phyloP scores from a whole-genome alignment of 2,888 invertebrate genomes.

The Eupithecia dodoneata region DNA sequence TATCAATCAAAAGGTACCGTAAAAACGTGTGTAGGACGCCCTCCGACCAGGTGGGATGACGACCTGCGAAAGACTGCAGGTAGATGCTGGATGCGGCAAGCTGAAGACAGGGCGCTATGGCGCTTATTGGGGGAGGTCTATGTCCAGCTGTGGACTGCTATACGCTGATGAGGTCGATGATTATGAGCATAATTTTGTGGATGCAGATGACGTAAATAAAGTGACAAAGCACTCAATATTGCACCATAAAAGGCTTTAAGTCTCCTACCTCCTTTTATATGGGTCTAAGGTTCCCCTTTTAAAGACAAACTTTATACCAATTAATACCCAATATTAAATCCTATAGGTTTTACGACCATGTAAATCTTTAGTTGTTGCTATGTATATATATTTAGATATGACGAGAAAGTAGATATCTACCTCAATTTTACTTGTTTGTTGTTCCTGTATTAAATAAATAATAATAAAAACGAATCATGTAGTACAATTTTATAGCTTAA shows the following conservation, averaged over 20 bases:
- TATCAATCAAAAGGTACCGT: background rate
- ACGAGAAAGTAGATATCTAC: conserved; percentile 42
- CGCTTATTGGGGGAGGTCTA: too few species aligned
- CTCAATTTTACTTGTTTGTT: conserved; percentile 26
- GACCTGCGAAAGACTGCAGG: too few species aligned
- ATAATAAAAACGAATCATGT: conserved; percentile 15
- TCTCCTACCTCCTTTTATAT: background rate
- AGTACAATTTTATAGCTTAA: conserved; percentile 1
- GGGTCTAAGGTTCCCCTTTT: background rate
- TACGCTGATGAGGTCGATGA: background rate
- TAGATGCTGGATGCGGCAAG: too few species aligned
- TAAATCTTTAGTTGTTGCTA: conserved; percentile 48
- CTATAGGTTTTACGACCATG: background rate
- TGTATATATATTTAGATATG: conserved; percentile 52
- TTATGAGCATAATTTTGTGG: background rate
- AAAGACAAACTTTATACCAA: background rate
- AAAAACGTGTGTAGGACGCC: too few species aligned
- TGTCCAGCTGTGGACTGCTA: too few species aligned
- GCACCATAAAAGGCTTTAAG: background rate
- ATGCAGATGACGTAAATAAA: background rate
- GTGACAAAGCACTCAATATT: too few species aligned
- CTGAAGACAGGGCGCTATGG: too few species aligned
- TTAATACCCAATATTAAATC: background rate
- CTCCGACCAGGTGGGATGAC: too few species aligned
- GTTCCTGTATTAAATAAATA: too few species aligned